A percentile compares a stretch with the other conserved stretches of the same genome.
Evolutionary conservation across 1,140 invertebrate species (phyloP).

Genomic region (Laupala kohalensis): DNA sequence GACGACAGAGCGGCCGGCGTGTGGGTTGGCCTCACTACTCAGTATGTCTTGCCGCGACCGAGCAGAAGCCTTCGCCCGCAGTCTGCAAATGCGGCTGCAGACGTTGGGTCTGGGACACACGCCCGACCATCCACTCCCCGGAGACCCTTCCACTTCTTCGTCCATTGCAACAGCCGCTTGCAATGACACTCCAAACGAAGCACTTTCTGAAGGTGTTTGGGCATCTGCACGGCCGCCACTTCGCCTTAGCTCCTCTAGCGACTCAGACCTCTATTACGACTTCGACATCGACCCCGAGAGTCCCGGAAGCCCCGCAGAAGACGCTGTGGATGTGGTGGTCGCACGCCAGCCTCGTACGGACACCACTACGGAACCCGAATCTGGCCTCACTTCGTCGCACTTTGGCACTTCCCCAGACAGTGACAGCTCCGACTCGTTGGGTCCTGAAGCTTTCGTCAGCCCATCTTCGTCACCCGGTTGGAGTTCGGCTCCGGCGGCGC

Average conservation of each 20-base stretch:
- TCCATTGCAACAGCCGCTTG: neutral
- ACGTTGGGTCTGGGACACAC: constrained; percentile 38
- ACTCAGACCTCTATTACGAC: constrained; percentile 42
- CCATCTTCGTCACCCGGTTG: no score
- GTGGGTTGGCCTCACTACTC: constrained; percentile 36
- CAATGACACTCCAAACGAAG: constrained; percentile 18
- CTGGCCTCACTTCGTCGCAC: constrained; percentile 16
- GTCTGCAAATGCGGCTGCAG: constrained; percentile 54
- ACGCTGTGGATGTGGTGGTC: constrained; percentile 23
- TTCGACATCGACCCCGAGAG: constrained; percentile 45
- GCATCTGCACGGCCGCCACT: constrained; percentile 24
- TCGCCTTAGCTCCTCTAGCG: constrained; percentile 28
- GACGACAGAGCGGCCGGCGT: constrained; percentile 25
- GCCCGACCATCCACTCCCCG: neutral
- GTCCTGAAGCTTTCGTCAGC: neutral
- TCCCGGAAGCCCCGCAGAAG: constrained; percentile 50
- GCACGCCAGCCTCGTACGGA: neutral
- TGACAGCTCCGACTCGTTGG: constrained; percentile 30
- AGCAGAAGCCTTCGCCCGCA: constrained; percentile 63
- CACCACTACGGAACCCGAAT: neutral
- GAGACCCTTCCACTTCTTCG: no score
- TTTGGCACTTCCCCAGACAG: constrained; percentile 25
- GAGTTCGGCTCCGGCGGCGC: constrained; percentile 22
- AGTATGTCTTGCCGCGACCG: constrained; percentile 59
- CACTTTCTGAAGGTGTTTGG: constrained; percentile 34